A percentile compares a stretch with the other conserved stretches of the same genome.
Conservation (phyloP, 2,113 vertebrate genomes). For the Eudorcas thomsonii region DNA sequence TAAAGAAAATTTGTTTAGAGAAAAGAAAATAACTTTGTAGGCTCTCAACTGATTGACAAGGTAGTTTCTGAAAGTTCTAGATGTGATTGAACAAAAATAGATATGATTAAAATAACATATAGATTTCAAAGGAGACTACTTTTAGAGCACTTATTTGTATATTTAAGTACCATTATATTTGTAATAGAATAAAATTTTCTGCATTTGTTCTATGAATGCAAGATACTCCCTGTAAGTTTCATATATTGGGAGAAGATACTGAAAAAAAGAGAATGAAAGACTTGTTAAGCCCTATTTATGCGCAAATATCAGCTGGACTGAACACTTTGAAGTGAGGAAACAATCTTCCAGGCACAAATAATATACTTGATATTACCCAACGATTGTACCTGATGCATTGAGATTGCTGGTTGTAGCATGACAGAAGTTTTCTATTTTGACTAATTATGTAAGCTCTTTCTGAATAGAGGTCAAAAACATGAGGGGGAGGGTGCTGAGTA, state of each 20-base stretch:
- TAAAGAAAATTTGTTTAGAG: background rate
- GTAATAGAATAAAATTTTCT: background rate
- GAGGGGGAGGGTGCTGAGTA: background rate
- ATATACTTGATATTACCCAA: background rate
- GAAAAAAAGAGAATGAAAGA: background rate
- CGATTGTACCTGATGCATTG: background rate
- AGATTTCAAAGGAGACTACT: background rate
- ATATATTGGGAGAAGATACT: background rate
- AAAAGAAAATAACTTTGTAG: background rate
- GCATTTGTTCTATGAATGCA: background rate
- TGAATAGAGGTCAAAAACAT: background rate
- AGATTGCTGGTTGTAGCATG: background rate
- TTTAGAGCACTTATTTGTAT: background rate
- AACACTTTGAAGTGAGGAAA: background rate
- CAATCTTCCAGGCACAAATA: background rate
- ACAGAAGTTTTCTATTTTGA: background rate
- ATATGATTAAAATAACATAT: background rate
- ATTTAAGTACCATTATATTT: background rate
- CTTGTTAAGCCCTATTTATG: background rate
- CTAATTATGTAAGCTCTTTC: background rate
- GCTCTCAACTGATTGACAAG: background rate
- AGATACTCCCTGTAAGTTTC: background rate
- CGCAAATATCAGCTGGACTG: background rate
- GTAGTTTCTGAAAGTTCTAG: background rate
- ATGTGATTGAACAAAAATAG: background rate